Percentiles rank a stretch among this genome's conserved stretches.
These are phyloP conservation scores for Dryobota labecula DNA, from an alignment of 2,888 invertebrate species.

Conservation along the genomic window DNA sequence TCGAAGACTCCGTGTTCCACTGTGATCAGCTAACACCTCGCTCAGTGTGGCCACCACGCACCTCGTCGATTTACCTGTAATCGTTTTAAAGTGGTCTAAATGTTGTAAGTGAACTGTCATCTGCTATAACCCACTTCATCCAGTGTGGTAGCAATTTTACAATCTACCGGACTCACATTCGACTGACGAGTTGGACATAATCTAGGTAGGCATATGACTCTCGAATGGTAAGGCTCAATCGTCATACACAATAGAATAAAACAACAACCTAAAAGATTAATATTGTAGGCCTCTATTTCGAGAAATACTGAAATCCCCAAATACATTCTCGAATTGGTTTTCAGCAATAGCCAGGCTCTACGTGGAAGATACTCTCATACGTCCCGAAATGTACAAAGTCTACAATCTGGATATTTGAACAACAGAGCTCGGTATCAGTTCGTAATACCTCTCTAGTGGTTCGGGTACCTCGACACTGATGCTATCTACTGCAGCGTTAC, in stretches of 20 bases:
- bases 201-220: background rate
- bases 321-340: background rate
- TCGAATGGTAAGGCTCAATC: background rate
- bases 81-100: background rate
- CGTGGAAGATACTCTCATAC: background rate
- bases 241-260: background rate
- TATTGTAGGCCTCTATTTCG: background rate
- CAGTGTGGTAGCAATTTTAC: no score
- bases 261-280: background rate
- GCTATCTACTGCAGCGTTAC: no score
- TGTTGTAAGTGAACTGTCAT: background rate
- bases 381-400: background rate
- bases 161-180: no score
- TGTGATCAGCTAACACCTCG: constrained; percentile 16
- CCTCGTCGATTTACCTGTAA: constrained; percentile 12
- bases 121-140: no score
- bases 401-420: background rate
- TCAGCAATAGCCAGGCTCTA: background rate
- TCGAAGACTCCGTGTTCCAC: constrained; percentile 20
- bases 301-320: background rate
- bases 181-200: background rate
- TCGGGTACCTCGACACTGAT: background rate
- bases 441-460: background rate
- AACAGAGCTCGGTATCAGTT: background rate
- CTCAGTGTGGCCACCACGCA: constrained; percentile 25